Evolutionary conservation across 2,797 vertebrate genomes (phyloP).

Genomic region (Allobates femoralis): DNA sequence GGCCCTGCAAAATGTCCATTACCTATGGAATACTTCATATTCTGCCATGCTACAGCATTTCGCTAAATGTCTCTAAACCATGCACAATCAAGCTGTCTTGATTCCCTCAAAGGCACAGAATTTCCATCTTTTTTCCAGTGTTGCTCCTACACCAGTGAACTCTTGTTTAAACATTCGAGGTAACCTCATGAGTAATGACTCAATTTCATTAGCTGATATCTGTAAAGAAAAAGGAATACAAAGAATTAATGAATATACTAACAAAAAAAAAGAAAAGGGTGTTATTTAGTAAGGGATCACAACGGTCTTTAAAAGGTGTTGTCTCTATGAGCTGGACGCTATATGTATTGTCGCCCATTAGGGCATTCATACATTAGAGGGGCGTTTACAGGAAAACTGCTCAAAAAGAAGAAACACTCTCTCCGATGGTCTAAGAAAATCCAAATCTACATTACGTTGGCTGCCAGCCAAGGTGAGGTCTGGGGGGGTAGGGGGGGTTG

Average conservation of each 20-base stretch:
- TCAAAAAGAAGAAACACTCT: background rate
- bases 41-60: constrained; percentile 67
- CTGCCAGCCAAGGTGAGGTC: no score
- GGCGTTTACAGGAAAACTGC: background rate
- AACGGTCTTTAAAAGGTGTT: background rate
- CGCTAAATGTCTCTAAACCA: constrained; percentile 65
- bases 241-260: background rate
- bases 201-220: constrained; percentile 91
- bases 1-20: constrained; percentile 68
- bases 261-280: background rate
- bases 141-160: constrained; percentile 94
- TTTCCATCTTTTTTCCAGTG: constrained; percentile 96
- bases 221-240: constrained; percentile 68
- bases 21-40: constrained; percentile 63
- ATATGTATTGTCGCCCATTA: no score
- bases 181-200: constrained; percentile 89
- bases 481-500: no score
- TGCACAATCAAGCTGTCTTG: constrained; percentile 81
- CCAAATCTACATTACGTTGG: no score
- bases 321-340: background rate
- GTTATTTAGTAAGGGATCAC: no score
- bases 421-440: no score
- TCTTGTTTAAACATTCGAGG: constrained; percentile 94
- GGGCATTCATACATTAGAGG: no score
- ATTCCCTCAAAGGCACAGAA: constrained; percentile 94